These are phyloP conservation scores for Stichopus horrens DNA, from an alignment of 53 echinoderm and acorn worm species.

Conservation along the genomic window DNA sequence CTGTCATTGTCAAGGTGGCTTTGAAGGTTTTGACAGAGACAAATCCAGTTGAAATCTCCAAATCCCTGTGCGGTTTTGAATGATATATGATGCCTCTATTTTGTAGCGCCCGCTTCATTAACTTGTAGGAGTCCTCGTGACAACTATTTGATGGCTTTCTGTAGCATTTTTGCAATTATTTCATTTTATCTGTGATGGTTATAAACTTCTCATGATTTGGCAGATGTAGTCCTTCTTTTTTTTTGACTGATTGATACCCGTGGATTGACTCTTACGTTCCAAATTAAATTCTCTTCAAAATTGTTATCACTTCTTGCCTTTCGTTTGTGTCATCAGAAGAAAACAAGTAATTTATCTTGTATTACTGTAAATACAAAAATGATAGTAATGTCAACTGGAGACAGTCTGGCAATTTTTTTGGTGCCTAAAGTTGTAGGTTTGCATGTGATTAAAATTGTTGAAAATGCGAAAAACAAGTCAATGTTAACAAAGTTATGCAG, in stretches of 20 bases:
- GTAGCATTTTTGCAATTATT: slow-evolving; percentile 7
- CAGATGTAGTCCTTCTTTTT: slow-evolving; percentile 3
- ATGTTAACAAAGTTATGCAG: too few relatives aligned
- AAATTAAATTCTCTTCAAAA: slow-evolving; percentile 7
- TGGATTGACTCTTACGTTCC: not conserved
- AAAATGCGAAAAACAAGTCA: too few relatives aligned
- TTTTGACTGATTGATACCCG: not conserved
- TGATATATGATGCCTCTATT: slow-evolving; percentile 30
- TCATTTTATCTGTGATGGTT: slow-evolving; percentile 11
- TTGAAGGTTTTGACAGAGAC: slow-evolving; percentile 20
- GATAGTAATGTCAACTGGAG: too few relatives aligned
- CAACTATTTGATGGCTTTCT: slow-evolving; percentile 16
- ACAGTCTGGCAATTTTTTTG: too few relatives aligned
- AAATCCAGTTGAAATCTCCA: slow-evolving; percentile 8
- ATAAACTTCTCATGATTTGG: slow-evolving; percentile 1
- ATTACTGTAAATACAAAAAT: too few relatives aligned
- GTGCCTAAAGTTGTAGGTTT: too few relatives aligned
- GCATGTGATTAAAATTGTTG: too few relatives aligned
- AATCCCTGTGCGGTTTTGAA: not conserved
- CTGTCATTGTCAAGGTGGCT: slow-evolving; percentile 27
- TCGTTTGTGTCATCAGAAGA: not conserved
- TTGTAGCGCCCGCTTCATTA: slow-evolving; percentile 16
- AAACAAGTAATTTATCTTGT: not conserved
- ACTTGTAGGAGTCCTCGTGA: slow-evolving; percentile 12
- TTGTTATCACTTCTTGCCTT: not conserved